Percentiles rank a stretch among this genome's conserved stretches.
These are phyloP conservation scores for Hyla sarda DNA, from an alignment of 2,113 vertebrate species.

Conservation along the genomic window DNA sequence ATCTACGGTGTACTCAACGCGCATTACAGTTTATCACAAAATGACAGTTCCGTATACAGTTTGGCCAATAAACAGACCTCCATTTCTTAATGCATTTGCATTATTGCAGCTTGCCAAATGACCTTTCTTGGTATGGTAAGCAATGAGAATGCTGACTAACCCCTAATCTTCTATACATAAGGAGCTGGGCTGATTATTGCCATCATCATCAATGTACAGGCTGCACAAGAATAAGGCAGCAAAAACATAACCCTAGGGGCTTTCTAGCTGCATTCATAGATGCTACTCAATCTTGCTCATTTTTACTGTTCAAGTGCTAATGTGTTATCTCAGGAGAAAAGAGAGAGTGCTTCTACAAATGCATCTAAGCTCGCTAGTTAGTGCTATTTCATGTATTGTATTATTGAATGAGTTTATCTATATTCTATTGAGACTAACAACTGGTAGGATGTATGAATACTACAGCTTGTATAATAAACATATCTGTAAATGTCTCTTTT, in stretches of 20 bases:
- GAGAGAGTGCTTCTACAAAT: constrained; percentile 33
- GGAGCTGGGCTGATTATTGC: constrained; percentile 35
- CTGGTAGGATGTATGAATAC: background rate
- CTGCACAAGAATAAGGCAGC: constrained; percentile 30
- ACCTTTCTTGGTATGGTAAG: constrained; percentile 35
- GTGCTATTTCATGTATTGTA: constrained; percentile 12
- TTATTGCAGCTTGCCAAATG: constrained; percentile 42
- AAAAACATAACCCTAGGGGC: constrained; percentile 16
- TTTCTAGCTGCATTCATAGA: constrained; percentile 30
- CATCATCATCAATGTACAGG: constrained; percentile 42
- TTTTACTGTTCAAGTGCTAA: constrained; percentile 41
- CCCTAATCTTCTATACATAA: constrained; percentile 44
- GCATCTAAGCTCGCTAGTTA: constrained; percentile 29
- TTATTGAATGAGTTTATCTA: constrained; percentile 29
- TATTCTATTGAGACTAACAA: constrained; percentile 20
- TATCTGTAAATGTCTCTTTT: background rate
- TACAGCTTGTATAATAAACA: background rate
- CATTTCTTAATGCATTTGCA: constrained; percentile 51
- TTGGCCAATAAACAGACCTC: constrained; percentile 30
- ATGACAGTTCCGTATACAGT: constrained; percentile 37
- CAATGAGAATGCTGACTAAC: constrained; percentile 30
- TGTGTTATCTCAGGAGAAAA: constrained; percentile 37
- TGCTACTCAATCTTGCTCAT: constrained; percentile 42
- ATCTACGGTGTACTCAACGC: constrained; percentile 6
- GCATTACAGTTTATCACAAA: constrained; percentile 38